Evolutionary conservation across 2,113 vertebrate genomes (phyloP).

Genomic region (Tupaia tana): DNA sequence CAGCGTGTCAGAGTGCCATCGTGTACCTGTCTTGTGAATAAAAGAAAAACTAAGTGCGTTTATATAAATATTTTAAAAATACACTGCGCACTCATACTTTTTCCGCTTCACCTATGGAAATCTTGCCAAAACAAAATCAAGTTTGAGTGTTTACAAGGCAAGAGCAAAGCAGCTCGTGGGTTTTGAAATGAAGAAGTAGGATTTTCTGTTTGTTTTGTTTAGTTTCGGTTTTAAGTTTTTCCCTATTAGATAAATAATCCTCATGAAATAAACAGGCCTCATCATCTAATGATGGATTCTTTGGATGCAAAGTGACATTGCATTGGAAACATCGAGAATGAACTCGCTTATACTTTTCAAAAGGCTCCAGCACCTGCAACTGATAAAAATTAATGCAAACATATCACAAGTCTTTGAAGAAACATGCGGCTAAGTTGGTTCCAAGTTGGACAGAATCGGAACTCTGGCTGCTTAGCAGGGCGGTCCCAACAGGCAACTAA

Average conservation of each 20-base stretch:
- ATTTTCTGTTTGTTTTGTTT: slow-evolving; percentile 50
- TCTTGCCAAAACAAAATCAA: slow-evolving; percentile 62
- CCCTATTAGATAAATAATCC: slow-evolving; percentile 43
- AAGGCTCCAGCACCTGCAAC: slow-evolving; percentile 24
- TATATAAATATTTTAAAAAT: slow-evolving; percentile 55
- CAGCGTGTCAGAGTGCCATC: background rate
- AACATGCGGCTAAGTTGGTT: background rate
- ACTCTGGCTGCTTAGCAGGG: background rate
- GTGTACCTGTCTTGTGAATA: slow-evolving; percentile 27
- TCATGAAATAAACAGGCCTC: slow-evolving; percentile 67
- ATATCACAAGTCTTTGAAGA: slow-evolving; percentile 59
- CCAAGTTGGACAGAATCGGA: slow-evolving; percentile 28
- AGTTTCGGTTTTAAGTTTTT: slow-evolving; percentile 52
- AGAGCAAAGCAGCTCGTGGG: slow-evolving; percentile 14
- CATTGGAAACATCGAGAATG: slow-evolving; percentile 43
- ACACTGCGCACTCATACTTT: background rate
- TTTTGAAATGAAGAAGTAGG: slow-evolving; percentile 44
- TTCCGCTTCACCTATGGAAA: slow-evolving; percentile 65
- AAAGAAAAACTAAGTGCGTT: background rate
- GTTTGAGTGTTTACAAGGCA: slow-evolving; percentile 46
- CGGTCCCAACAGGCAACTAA: background rate
- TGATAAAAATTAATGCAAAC: slow-evolving; percentile 76
- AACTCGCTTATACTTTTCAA: slow-evolving; percentile 63
- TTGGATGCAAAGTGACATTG: background rate
- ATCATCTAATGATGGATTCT: slow-evolving; percentile 51